Base-by-base conservation (phyloP, 1,140 invertebrate species). In the Neodiprion pinetum region DNA sequence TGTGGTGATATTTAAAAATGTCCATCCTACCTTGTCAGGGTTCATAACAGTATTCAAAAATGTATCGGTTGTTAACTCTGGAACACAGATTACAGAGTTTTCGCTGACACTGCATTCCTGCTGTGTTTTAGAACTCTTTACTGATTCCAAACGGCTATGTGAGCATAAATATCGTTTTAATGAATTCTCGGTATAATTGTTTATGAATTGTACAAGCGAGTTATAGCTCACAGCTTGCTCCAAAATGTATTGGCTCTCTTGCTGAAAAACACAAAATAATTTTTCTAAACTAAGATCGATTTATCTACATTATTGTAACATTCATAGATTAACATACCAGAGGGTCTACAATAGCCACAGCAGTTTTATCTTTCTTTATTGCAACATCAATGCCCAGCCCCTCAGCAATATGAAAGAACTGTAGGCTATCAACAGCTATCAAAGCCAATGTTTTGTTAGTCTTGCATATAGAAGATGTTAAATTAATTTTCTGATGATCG, bases 361-460 rank as follows among this genome's bases (percentile, higher is more conserved):
- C 90, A 69, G 93, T 94, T 83, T 91, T 92, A 80, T 94, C 91
- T 67, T 87, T 88, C 49, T 83, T 88, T 48, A 88, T 90, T 12
- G 85, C 82, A n/a, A 94, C 84, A 82, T 94, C 91, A 23, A 94
- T 90, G 1, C 94, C 94, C 47, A 96, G 88, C 47, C 90, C 90
- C 81, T 95, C 91, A 9, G 94, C 92, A 84, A 95, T 95, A 80
- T 93, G 90, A 75, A 91, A 91, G 81, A 93, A 94, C 48, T 90
- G 80, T 7, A 93, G 80, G 79, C 92, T 93, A 80, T 96, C 95
- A 69, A 96, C 90, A 1, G 93, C 93, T 49, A 95, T 81, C 74
- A 96, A 91, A 66, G 90, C 89, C 40, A 96, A 76, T 17, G 91
- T 93, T 77, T 88, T 88, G 83, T 96, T 96, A 1, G 87, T 90